Conservation (phyloP, 2,888 invertebrate genomes). For the Blomia tropicalis region DNA sequence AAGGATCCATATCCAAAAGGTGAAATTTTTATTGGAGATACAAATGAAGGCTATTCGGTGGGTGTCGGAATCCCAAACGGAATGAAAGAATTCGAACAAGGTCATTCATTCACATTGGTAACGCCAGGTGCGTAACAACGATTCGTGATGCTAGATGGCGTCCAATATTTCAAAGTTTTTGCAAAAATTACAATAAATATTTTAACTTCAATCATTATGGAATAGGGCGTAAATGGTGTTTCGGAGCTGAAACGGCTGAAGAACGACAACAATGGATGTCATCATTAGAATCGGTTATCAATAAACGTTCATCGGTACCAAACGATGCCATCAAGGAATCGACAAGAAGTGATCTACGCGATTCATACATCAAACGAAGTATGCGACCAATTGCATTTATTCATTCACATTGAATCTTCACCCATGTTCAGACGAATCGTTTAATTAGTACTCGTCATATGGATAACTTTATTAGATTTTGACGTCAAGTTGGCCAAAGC, state of each 20-base stretch:
- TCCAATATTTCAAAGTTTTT: too few species aligned
- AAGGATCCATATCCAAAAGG: slow-evolving; percentile 74
- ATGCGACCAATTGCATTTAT: background rate
- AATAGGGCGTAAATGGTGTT: slow-evolving; percentile 48
- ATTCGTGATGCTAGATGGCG: background rate
- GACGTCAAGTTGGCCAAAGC: slow-evolving; percentile 1
- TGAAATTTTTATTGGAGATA: slow-evolving; percentile 68
- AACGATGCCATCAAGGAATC: slow-evolving; percentile 21
- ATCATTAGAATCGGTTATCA: slow-evolving; percentile 55
- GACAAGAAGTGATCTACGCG: slow-evolving; percentile 2
- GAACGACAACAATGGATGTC: slow-evolving; percentile 66
- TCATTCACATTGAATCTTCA: too few species aligned
- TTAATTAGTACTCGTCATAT: background rate
- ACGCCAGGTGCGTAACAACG: slow-evolving; percentile 45
- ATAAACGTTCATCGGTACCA: slow-evolving; percentile 32
- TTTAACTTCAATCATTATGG: too few species aligned
- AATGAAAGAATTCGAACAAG: slow-evolving; percentile 50
- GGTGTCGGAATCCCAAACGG: slow-evolving; percentile 50
- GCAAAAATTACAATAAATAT: too few species aligned
- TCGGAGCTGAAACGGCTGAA: slow-evolving; percentile 57
- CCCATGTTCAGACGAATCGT: too few species aligned
- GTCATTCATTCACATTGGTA: slow-evolving; percentile 61
- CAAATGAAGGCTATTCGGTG: slow-evolving; percentile 57
- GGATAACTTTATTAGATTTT: background rate
- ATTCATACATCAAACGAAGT: slow-evolving; percentile 15